phyloP scores from a whole-genome alignment of 2,797 vertebrate genomes.

The Morelia viridis region DNA sequence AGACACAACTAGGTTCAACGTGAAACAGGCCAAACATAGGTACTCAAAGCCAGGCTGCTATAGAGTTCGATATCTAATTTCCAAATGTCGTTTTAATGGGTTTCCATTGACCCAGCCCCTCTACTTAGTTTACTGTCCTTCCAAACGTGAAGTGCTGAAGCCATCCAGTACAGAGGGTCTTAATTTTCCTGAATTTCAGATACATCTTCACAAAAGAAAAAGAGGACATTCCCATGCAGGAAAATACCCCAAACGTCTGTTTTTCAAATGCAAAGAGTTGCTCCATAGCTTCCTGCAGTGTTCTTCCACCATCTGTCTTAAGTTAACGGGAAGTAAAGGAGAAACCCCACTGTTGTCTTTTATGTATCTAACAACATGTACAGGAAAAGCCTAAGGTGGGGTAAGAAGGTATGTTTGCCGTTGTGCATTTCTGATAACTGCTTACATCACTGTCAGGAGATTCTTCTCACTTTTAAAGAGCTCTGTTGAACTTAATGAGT shows the following conservation, averaged over 20 bases:
- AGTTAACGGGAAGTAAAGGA: background rate
- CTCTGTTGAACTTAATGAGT: background rate
- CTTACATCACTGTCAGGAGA: background rate
- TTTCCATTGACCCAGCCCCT: conserved; percentile 53
- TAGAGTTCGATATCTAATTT: conserved; percentile 66
- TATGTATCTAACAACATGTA: background rate
- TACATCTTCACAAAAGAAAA: background rate
- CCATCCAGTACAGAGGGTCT: conserved; percentile 43
- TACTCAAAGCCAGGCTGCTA: conserved; percentile 72
- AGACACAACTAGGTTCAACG: conserved; percentile 42
- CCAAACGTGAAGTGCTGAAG: conserved; percentile 65
- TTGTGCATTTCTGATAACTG: background rate
- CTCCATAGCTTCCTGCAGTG: background rate
- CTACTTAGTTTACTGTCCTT: conserved; percentile 68
- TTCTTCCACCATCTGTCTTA: background rate
- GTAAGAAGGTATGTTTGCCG: background rate
- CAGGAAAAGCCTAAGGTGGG: background rate
- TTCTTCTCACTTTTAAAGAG: background rate
- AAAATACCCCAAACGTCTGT: background rate
- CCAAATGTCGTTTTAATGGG: conserved; percentile 52
- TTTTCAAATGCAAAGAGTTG: background rate
- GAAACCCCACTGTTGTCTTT: background rate
- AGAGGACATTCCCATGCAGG: background rate
- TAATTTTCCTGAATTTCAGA: background rate
- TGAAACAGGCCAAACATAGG: conserved; percentile 49